Evolutionary conservation across 2,113 vertebrate genomes (phyloP), one percentile per base, ranked within the genome.

Genomic region (Xiphophorus hellerii): DNA sequence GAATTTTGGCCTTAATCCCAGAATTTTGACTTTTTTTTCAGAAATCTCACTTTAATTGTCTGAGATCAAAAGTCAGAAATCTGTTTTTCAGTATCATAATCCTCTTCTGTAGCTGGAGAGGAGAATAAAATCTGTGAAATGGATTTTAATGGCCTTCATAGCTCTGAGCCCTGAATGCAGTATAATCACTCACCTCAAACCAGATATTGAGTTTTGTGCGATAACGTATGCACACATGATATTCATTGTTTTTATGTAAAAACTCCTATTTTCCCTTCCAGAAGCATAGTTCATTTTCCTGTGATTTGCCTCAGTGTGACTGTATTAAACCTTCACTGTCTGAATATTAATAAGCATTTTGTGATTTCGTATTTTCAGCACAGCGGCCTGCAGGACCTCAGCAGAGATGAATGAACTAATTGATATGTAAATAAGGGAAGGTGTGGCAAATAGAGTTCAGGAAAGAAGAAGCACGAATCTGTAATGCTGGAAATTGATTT

Each of bases 371-470:
- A 79, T 37, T 80, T 37, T 66, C 80, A 54, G 69, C 54, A 2
- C 60, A 62, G 63, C 63, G 6, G 66, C n/a, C 78, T 73, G 63
- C 76, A 64, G 65, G 60, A 68, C 77, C 75, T 66, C 75, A 37
- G 25, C 67, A 25, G 58, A 81, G 87, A 93, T 89, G 82, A 89
- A 87, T 83, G 29, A 84, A 80, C 73, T 78, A 74, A 89, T 89
- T 69, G 82, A 82, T 88, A 90, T 91, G 87, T 88, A 91, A 90
- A 92, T 85, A 80, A 73, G 76, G n/a, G 63, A 62, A 84, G 62
- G 76, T 79, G 81, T 71, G 51, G 76, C 80, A 81, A 84, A 88
- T 79, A 42, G 84, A 81, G 70, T 74, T 69, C 3, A 30, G 68
- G 69, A 67, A 64, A 66, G 63, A 71, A 65, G 76, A 68, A 2